Conservation (phyloP, 2,113 vertebrate species). For the Nycticebus coucang region DNA sequence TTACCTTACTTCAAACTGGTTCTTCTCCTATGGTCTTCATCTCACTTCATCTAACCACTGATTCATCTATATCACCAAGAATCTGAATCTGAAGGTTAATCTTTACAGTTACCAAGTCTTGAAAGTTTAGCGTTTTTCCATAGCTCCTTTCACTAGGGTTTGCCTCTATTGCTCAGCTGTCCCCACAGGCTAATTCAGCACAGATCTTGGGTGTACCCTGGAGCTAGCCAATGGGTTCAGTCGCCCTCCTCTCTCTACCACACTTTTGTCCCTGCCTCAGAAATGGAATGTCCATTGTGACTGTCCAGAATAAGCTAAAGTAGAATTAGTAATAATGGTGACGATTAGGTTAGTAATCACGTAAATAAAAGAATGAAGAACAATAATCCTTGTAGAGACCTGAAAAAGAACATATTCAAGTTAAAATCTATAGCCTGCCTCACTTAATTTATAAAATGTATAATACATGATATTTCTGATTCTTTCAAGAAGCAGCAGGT, state of each 20-base stretch:
- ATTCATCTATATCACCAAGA: background rate
- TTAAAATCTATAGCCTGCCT: background rate
- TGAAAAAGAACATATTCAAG: background rate
- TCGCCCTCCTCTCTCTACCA: background rate
- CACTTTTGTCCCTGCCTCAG: background rate
- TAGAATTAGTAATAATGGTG: background rate
- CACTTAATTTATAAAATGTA: background rate
- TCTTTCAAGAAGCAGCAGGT: background rate
- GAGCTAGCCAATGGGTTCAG: background rate
- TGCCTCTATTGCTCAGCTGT: background rate
- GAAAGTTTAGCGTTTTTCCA: background rate
- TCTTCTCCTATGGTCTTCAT: background rate
- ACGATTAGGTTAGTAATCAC: background rate
- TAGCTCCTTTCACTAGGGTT: background rate
- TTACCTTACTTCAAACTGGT: background rate
- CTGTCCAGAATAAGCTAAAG: background rate
- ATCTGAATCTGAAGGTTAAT: background rate
- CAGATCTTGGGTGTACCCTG: accelerated
- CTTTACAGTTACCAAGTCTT: background rate
- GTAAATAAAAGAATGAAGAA: background rate
- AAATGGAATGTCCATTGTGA: background rate
- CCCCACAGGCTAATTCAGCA: background rate
- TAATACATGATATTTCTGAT: background rate
- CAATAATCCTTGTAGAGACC: background rate
- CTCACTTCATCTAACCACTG: background rate